Base-by-base conservation (phyloP, 2,888 invertebrate species). In the Drosophila gaucha region DNA sequence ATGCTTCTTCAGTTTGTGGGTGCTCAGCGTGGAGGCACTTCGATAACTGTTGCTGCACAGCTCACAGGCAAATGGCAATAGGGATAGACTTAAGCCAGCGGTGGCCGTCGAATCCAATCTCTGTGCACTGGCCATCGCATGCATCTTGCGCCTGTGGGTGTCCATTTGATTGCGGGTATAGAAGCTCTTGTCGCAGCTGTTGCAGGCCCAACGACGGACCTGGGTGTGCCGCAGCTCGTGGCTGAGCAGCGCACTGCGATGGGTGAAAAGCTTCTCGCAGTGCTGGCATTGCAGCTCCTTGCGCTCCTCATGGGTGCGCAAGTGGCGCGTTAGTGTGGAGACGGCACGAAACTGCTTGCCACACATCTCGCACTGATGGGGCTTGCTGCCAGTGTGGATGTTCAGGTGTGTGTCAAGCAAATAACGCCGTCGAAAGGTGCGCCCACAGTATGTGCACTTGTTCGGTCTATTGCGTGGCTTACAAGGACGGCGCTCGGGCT, bases 101-200 rank as follows among this genome's bases (percentile, higher is more conserved):
- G 2, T 30, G 14, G 8, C 31, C 12, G 26, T 8, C 0, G 2
- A 2, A 9, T 59, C 39, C 6, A 28, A 12, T 4, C 6, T 44
- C 4, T 35, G 16, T 16, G 43, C 47, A 35, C 59, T 56, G 0
- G 9, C n/a, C 31, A 67, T 60, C 10, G 66, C 60, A 41, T 86
- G 86, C 30, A 84, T 52, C 46, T 82, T 79, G 1, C 84, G 74
- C 33, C 58, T 68, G 43, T 86, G 86, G 8, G 82, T 86, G 14
- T 86, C 86, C 70, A 86, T 64, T 67, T 86, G 86, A 49, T 86
- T 86, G 20, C 20, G 50, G 1, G 86, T 86, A 38, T 86, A 86
- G 31, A 86, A 86, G 12, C 50, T 41, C 56, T 86, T 86, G 18
- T 69, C 65, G 22, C 86, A 86, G 38, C 58, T 64, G 44, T 49